Percentiles rank a stretch among this genome's conserved stretches.
Conservation (phyloP, 2,113 vertebrate genomes). For the Alces alces region DNA sequence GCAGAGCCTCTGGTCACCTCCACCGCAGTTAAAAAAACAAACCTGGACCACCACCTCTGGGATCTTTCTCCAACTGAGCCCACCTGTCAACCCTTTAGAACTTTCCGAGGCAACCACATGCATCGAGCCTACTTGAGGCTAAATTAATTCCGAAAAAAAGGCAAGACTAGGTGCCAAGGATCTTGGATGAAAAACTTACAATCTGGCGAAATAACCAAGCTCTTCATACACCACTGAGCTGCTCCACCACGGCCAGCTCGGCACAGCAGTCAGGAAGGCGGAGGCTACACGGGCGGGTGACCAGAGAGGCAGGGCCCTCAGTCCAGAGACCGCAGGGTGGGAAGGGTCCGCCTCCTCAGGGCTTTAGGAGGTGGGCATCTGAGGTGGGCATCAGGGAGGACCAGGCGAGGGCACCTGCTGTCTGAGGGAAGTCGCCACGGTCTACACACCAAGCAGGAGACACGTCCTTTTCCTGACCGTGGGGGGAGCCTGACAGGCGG, state of each 20-base stretch:
- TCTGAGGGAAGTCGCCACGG: too few relatives aligned
- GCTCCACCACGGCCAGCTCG: accelerated
- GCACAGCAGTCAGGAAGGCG: neutral
- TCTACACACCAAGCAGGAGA: neutral
- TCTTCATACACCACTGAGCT: accelerated
- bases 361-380: neutral
- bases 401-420: neutral
- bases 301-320: accelerated
- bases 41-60: neutral
- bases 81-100: neutral
- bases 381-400: neutral
- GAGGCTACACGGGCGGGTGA: neutral
- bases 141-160: neutral
- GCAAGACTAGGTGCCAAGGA: neutral
- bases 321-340: neutral
- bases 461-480: neutral
- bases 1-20: neutral
- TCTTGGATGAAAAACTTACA: neutral
- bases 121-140: neutral
- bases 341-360: accelerated
- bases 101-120: neutral
- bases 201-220: neutral
- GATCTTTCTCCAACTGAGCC: neutral
- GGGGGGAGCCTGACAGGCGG: constrained; percentile 25
- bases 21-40: neutral